phyloP scores from a whole-genome alignment of 2,113 vertebrate genomes.

The Lipophrys pholis region DNA sequence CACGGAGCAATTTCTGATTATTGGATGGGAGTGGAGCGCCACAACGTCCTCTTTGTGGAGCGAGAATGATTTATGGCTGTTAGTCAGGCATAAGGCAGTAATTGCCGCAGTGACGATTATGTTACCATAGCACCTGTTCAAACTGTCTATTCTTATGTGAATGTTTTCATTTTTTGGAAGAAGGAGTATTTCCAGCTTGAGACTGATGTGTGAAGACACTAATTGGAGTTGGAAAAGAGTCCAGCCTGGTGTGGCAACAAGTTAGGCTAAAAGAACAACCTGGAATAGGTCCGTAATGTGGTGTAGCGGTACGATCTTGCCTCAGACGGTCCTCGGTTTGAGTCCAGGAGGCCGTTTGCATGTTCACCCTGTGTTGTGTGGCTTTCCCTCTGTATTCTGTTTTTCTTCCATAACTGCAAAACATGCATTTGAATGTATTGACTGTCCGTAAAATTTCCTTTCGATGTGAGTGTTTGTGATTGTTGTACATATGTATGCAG shows the following conservation, averaged over 20 bases:
- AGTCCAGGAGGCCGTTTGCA: too few species aligned
- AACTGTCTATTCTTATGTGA: constrained; percentile 77
- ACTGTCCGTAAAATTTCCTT: too few species aligned
- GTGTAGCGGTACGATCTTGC: neutral
- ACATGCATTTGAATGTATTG: too few species aligned
- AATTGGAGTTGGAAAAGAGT: constrained; percentile 59
- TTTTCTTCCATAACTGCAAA: too few species aligned
- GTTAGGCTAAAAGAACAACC: constrained; percentile 34
- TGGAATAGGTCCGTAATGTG: constrained; percentile 46
- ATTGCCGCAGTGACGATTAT: constrained; percentile 76
- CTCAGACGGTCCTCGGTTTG: too few species aligned
- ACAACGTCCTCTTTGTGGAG: constrained; percentile 78
- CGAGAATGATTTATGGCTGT: constrained; percentile 74
- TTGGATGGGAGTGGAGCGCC: constrained; percentile 71
- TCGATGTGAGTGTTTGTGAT: too few species aligned
- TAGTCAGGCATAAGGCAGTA: constrained; percentile 78
- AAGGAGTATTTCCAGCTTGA: constrained; percentile 64
- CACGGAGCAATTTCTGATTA: constrained; percentile 77
- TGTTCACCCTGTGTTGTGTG: too few species aligned
- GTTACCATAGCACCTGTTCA: constrained; percentile 79
- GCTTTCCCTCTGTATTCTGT: too few species aligned
- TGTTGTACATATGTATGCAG: too few species aligned
- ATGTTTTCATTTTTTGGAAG: constrained; percentile 71
- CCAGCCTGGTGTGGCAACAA: constrained; percentile 60
- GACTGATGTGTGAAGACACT: constrained; percentile 65